Evolutionary conservation across 2,797 vertebrate species (phyloP).

Genomic region (Catamblyrhynchus diadema): DNA sequence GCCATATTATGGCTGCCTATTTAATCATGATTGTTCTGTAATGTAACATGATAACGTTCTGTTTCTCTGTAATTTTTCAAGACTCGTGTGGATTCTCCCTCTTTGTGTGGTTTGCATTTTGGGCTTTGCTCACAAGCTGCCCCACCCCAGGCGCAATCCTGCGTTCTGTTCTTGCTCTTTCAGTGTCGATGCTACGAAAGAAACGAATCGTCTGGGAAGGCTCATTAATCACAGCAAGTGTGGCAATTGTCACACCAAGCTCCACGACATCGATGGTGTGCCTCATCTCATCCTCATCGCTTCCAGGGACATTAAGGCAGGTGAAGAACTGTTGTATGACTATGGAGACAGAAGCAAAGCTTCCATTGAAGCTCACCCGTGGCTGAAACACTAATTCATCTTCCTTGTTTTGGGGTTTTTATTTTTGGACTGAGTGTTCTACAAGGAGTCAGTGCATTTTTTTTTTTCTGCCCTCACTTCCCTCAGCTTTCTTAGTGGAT

Average conservation of each 20-base stretch:
- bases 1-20: neutral
- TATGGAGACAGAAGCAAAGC: constrained; percentile 92
- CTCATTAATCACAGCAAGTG: constrained; percentile 95
- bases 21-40: neutral
- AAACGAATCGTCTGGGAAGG: constrained; percentile 86
- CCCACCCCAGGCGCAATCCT: neutral
- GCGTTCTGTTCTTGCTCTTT: neutral
- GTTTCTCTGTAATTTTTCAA: neutral
- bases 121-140: neutral
- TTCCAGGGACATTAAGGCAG: constrained; percentile 83
- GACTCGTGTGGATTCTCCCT: neutral
- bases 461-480: neutral
- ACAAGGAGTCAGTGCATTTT: constrained; percentile 29
- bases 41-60: neutral
- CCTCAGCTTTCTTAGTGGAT: constrained; percentile 65
- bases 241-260: constrained; percentile 92
- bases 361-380: constrained; percentile 89
- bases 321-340: constrained; percentile 93
- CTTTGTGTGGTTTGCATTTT: neutral
- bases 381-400: constrained; percentile 85
- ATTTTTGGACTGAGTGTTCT: constrained; percentile 46
- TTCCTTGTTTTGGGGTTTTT: neutral
- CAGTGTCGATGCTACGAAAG: constrained; percentile 91
- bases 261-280: constrained; percentile 84
- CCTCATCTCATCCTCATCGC: constrained; percentile 95